Conservation (phyloP, 2,113 vertebrate species). For the Origma solitaria region DNA sequence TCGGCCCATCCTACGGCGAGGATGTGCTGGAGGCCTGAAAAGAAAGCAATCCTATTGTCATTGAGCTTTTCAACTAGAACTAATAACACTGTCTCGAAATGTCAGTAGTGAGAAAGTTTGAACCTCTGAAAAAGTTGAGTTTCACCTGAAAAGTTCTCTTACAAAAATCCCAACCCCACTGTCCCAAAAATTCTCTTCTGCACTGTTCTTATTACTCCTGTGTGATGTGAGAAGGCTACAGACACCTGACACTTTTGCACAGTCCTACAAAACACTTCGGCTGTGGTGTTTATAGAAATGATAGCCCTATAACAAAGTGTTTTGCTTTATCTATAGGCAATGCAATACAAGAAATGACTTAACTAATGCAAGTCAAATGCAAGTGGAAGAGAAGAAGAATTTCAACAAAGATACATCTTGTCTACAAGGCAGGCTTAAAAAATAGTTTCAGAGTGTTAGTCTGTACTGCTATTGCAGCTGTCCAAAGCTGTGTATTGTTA, state of each 20-base stretch:
- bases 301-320: not conserved
- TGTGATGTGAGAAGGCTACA: not conserved
- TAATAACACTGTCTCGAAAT: not conserved
- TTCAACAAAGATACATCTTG: not conserved
- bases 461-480: not conserved
- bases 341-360: not conserved
- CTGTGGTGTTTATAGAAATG: not conserved
- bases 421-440: not conserved
- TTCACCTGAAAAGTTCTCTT: not conserved
- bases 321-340: not conserved
- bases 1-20: slow-evolving; percentile 88
- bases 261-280: not conserved
- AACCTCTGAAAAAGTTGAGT: not conserved
- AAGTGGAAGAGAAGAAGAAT: not conserved
- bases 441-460: not conserved
- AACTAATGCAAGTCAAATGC: not conserved
- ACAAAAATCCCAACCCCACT: not conserved
- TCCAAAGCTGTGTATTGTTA: not conserved
- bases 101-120: not conserved
- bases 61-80: not conserved
- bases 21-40: slow-evolving; percentile 85
- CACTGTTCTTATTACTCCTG: not conserved
- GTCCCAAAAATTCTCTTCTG: accelerated
- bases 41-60: not conserved
- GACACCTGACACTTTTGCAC: not conserved